Conservation (phyloP, 2,797 vertebrate genomes). For the Threskiornis aethiopicus region DNA sequence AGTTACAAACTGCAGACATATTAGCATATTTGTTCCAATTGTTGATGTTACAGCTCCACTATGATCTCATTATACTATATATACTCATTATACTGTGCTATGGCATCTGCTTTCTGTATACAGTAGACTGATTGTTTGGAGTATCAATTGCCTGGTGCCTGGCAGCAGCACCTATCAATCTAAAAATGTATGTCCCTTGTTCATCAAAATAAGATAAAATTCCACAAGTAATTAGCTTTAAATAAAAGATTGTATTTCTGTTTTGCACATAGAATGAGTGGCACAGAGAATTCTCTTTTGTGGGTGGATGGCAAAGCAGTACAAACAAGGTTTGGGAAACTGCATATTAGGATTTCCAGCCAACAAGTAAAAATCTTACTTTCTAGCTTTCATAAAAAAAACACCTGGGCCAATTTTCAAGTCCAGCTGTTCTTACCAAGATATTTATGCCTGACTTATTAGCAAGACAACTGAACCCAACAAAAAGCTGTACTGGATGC, state of each 20-base stretch:
- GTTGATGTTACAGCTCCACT: neutral
- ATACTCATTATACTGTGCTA: neutral
- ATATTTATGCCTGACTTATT: neutral
- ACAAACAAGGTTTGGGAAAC: neutral
- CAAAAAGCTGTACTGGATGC: neutral
- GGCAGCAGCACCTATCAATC: neutral
- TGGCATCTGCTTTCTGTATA: neutral
- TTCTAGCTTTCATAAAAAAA: neutral
- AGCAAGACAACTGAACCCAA: rapidly evolving
- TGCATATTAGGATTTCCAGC: neutral
- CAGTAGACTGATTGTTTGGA: neutral
- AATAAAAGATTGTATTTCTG: neutral
- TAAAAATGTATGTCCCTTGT: neutral
- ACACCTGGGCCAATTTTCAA: neutral
- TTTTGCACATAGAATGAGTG: neutral
- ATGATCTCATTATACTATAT: neutral
- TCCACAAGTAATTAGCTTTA: neutral
- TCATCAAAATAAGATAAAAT: neutral
- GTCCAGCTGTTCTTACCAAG: neutral
- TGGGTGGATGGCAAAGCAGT: neutral
- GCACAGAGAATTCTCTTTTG: neutral
- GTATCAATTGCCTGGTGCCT: neutral
- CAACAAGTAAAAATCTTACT: neutral
- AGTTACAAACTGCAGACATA: neutral
- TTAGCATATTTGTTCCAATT: neutral